Evolutionary conservation across 2,113 vertebrate species (phyloP).

Genomic region (Ceyx margarethae): DNA sequence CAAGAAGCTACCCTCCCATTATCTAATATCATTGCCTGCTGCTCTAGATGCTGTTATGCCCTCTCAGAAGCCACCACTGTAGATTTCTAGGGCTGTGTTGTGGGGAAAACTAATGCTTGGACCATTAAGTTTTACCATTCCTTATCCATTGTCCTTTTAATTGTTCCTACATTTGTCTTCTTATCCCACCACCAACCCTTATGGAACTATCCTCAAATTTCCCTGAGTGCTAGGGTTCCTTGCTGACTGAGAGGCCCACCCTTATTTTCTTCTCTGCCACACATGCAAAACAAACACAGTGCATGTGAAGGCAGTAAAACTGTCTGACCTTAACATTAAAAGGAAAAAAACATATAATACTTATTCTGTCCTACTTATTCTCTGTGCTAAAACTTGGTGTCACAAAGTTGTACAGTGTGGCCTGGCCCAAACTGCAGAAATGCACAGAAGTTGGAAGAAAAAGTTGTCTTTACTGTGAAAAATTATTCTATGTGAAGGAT

Average conservation of each 20-base stretch:
- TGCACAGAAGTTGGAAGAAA: neutral
- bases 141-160: neutral
- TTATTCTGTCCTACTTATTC: neutral
- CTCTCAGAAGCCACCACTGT: neutral
- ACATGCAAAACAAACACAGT: neutral
- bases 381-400: neutral
- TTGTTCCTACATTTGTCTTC: neutral
- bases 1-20: neutral
- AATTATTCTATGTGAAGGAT: neutral
- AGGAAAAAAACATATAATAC: neutral
- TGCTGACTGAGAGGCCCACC: neutral
- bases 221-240: neutral
- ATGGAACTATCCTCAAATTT: neutral
- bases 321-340: neutral
- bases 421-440: neutral
- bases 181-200: neutral
- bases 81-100: neutral
- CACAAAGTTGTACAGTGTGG: neutral
- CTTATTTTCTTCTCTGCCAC: neutral
- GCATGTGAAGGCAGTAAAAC: neutral
- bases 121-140: neutral
- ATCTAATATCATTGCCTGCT: neutral
- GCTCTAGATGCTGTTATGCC: neutral
- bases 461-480: neutral
- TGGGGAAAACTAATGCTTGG: neutral